Base-by-base conservation (phyloP, 92 coral and sea anemone genomes). In the Paramuricea clavata region DNA sequence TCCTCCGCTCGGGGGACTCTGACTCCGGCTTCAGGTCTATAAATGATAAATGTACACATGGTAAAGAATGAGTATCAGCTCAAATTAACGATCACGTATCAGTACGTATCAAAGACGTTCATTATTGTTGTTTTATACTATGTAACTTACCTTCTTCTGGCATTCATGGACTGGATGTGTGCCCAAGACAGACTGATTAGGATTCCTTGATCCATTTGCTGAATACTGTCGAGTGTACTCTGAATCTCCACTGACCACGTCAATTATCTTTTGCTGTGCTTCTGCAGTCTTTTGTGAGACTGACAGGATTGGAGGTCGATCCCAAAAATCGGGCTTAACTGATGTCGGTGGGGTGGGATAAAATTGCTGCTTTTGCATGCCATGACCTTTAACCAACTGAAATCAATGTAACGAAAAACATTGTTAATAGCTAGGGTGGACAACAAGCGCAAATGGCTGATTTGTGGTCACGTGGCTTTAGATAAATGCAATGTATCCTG, bases 341-440 rank as follows among this genome's bases (percentile, higher is more conserved):
- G 98, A 94, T 75, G 94, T 88, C 74, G 98, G 94, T 86, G 98
- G 93, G 49, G 92, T 88, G 33, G 98, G 98, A 90, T 94, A 94
- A 91, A 82, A 94, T 12, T 88, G 77, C 70, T 94, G 97, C 30
- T 95, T 88, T 71, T 87, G 74, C 36, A 75, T 17, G 15, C 75
- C 92, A 39, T 97, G 93, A 49, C 95, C 95, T 90, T 95, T 95
- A 0, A 92, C 94, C 65, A 94, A 39, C 98, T 95, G 83, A 30
- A 42, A 60, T 70, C 8, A 57, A 69, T 82, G n/a, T 11, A 56
- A 17, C 22, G 27, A 39, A 35, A n/a, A n/a, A n/a, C n/a, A n/a
- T n/a, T n/a, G n/a, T n/a, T n/a, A n/a, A n/a, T n/a, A n/a, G n/a
- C n/a, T n/a, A n/a, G n/a, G n/a, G n/a, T n/a, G n/a, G n/a, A n/a